These are phyloP conservation scores for Sphaerophoria taeniata DNA, from an alignment of 2,888 invertebrate genomes.

Conservation along the genomic window DNA sequence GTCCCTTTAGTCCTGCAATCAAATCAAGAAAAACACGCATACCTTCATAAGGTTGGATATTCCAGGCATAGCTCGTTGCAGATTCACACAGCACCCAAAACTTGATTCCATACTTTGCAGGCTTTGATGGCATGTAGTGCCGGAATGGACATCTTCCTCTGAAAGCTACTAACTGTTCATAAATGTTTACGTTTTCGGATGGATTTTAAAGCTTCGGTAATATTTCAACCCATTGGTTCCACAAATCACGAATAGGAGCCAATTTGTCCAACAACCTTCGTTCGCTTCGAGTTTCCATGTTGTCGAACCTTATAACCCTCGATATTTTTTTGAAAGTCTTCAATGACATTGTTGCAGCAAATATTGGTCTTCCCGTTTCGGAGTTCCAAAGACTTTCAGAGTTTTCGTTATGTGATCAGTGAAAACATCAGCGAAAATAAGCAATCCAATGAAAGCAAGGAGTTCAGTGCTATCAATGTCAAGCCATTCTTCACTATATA, in stretches of 20 bases:
- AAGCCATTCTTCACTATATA: no score
- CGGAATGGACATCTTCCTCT: constrained; percentile 19
- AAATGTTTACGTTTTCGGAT: constrained; percentile 17
- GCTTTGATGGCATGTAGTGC: neutral
- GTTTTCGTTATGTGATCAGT: neutral
- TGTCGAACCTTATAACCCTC: constrained; percentile 20
- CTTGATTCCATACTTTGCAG: constrained; percentile 13
- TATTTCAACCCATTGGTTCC: constrained; percentile 1
- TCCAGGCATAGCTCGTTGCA: constrained; percentile 11
- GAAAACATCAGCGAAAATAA: neutral
- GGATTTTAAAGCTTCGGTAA: constrained; percentile 17
- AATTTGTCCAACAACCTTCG: constrained; percentile 22
- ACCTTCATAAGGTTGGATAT: constrained; percentile 18
- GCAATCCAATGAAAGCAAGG: no score
- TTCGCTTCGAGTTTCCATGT: constrained; percentile 17
- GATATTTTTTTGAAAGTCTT: no score
- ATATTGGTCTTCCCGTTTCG: constrained; percentile 15
- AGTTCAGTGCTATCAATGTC: no score
- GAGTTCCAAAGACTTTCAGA: neutral
- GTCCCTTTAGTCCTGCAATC: no score
- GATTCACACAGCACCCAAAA: constrained; percentile 18
- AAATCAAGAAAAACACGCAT: neutral
- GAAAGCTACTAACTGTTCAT: constrained; percentile 32
- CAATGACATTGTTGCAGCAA: constrained; percentile 20
- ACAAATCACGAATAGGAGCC: constrained; percentile 11